Conservation (phyloP, 2,888 invertebrate species). For the Xestoiulus laeticollis region DNA sequence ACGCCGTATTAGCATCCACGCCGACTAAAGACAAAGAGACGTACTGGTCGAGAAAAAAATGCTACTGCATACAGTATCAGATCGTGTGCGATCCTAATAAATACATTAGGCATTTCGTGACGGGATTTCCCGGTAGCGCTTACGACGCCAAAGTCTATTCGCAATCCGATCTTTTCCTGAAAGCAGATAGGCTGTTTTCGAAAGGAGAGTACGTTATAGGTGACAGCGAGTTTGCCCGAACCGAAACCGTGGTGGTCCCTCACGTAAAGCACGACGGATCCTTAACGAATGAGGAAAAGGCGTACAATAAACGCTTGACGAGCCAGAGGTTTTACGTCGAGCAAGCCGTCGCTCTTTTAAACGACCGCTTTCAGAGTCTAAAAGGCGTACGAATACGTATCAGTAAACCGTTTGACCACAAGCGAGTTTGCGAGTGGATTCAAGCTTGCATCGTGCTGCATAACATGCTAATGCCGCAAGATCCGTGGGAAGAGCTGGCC, state of each 20-base stretch:
- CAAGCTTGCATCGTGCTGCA: conserved; percentile 1
- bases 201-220: neutral
- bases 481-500: neutral
- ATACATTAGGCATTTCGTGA: neutral
- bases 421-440: neutral
- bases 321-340: neutral
- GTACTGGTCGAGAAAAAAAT: conserved; percentile 1
- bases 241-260: neutral
- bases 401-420: neutral
- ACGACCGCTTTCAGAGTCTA: neutral
- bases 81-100: neutral
- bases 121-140: neutral
- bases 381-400: neutral
- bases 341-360: neutral
- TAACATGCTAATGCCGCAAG: neutral
- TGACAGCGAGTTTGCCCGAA: neutral
- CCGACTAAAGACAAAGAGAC: neutral
- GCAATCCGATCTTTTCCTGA: neutral
- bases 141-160: neutral
- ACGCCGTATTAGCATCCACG: neutral
- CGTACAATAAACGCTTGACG: neutral
- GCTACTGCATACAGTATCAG: neutral
- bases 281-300: neutral
- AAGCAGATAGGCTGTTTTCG: neutral
- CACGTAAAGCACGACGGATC: neutral